phyloP scores from a whole-genome alignment of 1,140 invertebrate genomes.

The Calephelis virginiensis region DNA sequence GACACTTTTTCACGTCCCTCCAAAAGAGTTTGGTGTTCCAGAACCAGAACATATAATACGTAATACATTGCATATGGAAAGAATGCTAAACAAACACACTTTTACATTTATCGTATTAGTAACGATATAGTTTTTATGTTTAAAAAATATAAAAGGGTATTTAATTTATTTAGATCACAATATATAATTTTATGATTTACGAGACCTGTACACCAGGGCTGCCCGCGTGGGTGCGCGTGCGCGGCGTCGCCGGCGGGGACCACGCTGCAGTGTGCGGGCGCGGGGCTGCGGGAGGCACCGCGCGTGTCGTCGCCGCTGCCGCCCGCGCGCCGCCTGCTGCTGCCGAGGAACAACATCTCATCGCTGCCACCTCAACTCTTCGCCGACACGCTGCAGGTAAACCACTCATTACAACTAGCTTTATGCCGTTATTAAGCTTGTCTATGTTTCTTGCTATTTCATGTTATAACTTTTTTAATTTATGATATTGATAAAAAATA shows the following conservation, averaged over 20 bases:
- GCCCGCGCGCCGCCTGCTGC: slow-evolving; percentile 23
- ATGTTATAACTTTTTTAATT: too few species aligned
- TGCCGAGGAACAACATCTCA: slow-evolving; percentile 26
- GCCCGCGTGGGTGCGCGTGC: slow-evolving; percentile 83
- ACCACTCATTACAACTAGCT: neutral
- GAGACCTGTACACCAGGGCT: neutral
- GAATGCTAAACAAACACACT: too few species aligned
- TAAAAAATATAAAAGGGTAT: too few species aligned
- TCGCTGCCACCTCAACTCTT: neutral
- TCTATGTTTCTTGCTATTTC: too few species aligned
- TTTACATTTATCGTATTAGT: neutral
- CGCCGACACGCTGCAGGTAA: slow-evolving; percentile 9
- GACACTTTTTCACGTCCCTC: too few species aligned
- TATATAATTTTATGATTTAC: too few species aligned
- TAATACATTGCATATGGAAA: too few species aligned
- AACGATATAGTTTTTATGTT: neutral
- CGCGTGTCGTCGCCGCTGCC: neutral
- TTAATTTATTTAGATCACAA: too few species aligned
- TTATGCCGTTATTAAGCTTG: too few species aligned
- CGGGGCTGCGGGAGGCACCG: slow-evolving; percentile 45
- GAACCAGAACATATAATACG: too few species aligned
- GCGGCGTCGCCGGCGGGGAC: slow-evolving; percentile 68
- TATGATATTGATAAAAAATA: too few species aligned
- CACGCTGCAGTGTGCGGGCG: slow-evolving; percentile 68
- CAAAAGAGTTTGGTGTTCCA: too few species aligned